Conservation (phyloP, 2,797 vertebrate genomes). For the Selene dorsalis region DNA sequence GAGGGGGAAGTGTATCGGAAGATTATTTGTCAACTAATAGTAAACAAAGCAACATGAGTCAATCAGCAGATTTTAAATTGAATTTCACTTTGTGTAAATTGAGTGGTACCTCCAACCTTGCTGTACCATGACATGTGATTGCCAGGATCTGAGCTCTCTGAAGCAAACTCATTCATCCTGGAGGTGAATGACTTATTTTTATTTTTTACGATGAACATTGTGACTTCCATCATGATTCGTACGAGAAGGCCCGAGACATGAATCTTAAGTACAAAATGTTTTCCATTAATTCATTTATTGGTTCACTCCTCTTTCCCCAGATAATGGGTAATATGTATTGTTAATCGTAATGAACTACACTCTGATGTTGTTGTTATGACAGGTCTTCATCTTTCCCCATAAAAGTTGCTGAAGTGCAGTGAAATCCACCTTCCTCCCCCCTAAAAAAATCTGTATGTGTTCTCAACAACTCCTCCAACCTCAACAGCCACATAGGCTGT, state of each 20-base stretch:
- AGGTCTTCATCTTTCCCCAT: slow-evolving; percentile 9
- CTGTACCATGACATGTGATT: not conserved
- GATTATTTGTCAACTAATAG: slow-evolving; percentile 14
- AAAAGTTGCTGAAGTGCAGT: not conserved
- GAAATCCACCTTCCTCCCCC: not conserved
- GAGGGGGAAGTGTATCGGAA: slow-evolving; percentile 5
- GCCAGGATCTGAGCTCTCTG: not conserved
- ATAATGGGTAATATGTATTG: not conserved
- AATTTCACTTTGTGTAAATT: slow-evolving; percentile 12
- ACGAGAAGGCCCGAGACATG: not conserved
- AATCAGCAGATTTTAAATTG: not conserved
- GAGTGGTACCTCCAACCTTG: not conserved
- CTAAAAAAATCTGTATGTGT: not conserved
- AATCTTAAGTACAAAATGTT: not conserved
- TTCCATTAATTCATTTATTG: not conserved
- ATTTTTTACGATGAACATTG: not conserved
- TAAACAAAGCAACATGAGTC: slow-evolving; percentile 17
- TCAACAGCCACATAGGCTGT: no score
- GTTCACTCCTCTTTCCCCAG: not conserved
- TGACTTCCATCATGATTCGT: not conserved
- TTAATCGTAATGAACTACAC: slow-evolving; percentile 6
- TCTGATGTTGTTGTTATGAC: slow-evolving; percentile 6
- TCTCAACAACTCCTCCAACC: no score
- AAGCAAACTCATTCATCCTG: no score
- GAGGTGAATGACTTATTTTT: no score